Conservation (phyloP, 2,888 invertebrate species). For the Gari tellinella region DNA sequence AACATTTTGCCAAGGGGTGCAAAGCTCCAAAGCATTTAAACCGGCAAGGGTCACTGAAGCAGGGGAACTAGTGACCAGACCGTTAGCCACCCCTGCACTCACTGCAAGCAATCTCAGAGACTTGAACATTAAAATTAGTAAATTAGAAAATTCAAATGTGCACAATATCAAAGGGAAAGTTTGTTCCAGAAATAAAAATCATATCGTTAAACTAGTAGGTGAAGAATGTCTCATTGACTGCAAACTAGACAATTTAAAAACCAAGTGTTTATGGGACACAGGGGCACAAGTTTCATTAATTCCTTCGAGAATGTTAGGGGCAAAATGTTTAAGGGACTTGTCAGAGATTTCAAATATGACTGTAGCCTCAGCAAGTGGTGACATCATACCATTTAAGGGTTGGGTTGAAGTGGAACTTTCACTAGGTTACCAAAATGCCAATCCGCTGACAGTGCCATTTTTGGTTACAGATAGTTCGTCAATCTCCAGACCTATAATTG, state of each 20-base stretch:
- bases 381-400: slow-evolving; percentile 15
- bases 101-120: neutral
- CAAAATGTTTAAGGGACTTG: neutral
- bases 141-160: slow-evolving; percentile 5
- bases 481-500: slow-evolving; percentile 16
- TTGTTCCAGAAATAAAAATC: neutral
- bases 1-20: slow-evolving; percentile 1
- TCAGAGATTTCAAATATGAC: slow-evolving; percentile 16
- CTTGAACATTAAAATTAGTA: neutral
- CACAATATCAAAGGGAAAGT: slow-evolving; percentile 5
- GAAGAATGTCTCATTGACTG: slow-evolving; percentile 10
- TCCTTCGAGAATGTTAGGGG: slow-evolving; percentile 1
- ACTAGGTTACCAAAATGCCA: neutral
- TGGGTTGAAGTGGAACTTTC: slow-evolving; percentile 17
- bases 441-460: slow-evolving; percentile 18
- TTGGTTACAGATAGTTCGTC: slow-evolving; percentile 14
- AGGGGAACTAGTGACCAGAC: slow-evolving; percentile 8
- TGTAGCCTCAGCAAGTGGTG: slow-evolving; percentile 17
- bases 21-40: neutral
- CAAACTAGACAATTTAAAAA: slow-evolving; percentile 1
- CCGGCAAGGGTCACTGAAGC: slow-evolving; percentile 10
- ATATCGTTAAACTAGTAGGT: slow-evolving; percentile 8
- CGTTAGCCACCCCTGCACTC: neutral
- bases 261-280: slow-evolving; percentile 17
- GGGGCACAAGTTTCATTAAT: slow-evolving; percentile 35